Evolutionary conservation across 1,140 invertebrate species (phyloP).

Genomic region (Euura saliciscinereae): DNA sequence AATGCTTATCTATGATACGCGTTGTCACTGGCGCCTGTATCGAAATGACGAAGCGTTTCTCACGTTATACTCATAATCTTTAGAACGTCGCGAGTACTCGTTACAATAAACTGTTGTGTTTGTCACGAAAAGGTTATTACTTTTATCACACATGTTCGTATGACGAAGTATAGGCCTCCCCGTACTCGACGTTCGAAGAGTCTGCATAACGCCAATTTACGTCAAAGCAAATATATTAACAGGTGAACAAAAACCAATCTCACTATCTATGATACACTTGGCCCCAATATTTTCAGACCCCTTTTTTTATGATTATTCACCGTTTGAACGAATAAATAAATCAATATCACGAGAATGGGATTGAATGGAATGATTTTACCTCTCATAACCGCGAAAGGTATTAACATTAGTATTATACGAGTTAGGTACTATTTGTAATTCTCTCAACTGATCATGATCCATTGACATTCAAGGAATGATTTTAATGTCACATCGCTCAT

Average conservation of each 20-base stretch:
- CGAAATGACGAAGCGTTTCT: not conserved
- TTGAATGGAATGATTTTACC: too few species aligned
- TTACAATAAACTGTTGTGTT: not conserved
- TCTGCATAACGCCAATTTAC: not conserved
- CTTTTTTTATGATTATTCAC: too few species aligned
- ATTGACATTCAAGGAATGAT: too few species aligned
- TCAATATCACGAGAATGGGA: not conserved
- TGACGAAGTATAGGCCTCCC: not conserved
- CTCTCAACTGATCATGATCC: too few species aligned
- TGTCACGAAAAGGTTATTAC: not conserved
- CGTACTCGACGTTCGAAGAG: not conserved
- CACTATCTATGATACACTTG: not conserved
- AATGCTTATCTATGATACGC: not conserved
- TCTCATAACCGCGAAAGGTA: too few species aligned
- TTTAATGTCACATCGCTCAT: too few species aligned
- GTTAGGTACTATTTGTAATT: too few species aligned
- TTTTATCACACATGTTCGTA: not conserved
- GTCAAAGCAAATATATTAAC: not conserved
- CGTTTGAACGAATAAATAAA: not conserved
- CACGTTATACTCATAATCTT: not conserved
- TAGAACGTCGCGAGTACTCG: not conserved
- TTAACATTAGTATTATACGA: too few species aligned
- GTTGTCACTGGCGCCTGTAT: not conserved
- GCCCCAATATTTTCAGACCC: not conserved
- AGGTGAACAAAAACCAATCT: not conserved